Evolutionary conservation across 2,888 invertebrate species (phyloP).

Genomic region (Xestia sexstrigata): DNA sequence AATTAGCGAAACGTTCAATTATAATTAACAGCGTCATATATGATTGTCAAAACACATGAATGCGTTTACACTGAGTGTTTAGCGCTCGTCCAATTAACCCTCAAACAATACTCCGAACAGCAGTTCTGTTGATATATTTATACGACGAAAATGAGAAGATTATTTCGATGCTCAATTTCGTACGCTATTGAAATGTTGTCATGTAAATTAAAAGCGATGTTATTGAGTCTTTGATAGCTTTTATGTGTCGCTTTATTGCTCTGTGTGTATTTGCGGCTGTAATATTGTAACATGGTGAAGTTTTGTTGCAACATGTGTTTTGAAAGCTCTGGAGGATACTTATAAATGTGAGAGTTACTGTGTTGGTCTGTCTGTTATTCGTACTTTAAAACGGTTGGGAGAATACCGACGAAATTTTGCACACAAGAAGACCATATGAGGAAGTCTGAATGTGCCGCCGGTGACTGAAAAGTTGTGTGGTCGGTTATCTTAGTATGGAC

Average conservation of each 20-base stretch:
- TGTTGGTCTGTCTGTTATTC: too few relatives aligned
- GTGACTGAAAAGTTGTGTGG: too few relatives aligned
- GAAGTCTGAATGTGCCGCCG: too few relatives aligned
- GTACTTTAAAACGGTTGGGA: background rate
- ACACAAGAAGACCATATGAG: background rate
- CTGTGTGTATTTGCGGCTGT: conserved; percentile 1
- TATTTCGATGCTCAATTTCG: conserved; percentile 39
- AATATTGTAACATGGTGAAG: background rate
- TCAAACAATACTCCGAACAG: conserved; percentile 15
- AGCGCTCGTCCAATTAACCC: conserved; percentile 37
- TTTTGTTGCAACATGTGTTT: conserved; percentile 17
- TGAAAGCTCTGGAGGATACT: background rate
- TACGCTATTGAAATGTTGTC: conserved; percentile 33
- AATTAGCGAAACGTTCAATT: conserved; percentile 47
- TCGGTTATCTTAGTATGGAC: too few relatives aligned
- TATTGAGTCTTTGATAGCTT: conserved; percentile 26
- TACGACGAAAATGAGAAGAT: conserved; percentile 42
- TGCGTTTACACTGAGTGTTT: conserved; percentile 41
- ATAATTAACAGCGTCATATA: conserved; percentile 49
- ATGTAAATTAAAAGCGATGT: conserved; percentile 35
- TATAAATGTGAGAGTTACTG: background rate
- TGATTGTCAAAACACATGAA: conserved; percentile 49
- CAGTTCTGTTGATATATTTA: conserved; percentile 29
- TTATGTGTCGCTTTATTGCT: conserved; percentile 11
- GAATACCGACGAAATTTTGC: background rate